A percentile compares a stretch with the other conserved stretches of the same genome.
These are phyloP conservation scores for Cataglyphis albicans DNA, from an alignment of 2,888 invertebrate species.

Conservation along the genomic window DNA sequence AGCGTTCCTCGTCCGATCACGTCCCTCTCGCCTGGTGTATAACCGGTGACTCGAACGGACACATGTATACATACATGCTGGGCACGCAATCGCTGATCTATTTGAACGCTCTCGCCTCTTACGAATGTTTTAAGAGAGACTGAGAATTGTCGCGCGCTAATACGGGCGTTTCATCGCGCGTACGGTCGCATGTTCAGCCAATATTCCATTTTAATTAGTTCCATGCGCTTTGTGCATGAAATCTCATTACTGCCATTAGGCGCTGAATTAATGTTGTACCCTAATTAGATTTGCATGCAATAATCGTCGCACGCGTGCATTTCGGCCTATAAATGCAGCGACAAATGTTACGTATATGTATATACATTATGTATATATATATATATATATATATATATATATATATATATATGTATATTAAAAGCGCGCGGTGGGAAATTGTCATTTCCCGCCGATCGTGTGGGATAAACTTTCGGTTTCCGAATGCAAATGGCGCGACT, in stretches of 20 bases:
- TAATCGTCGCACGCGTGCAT: slow-evolving; percentile 37
- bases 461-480: slow-evolving; percentile 1
- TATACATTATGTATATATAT: neutral
- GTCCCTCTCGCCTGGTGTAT: slow-evolving; percentile 25
- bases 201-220: slow-evolving; percentile 58
- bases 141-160: slow-evolving; percentile 40
- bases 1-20: slow-evolving; percentile 51
- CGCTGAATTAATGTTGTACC: slow-evolving; percentile 54
- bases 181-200: slow-evolving; percentile 47
- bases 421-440: slow-evolving; percentile 25
- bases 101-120: slow-evolving; percentile 19
- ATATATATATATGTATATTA: slow-evolving; percentile 3
- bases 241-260: slow-evolving; percentile 56
- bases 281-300: slow-evolving; percentile 57
- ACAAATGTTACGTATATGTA: slow-evolving; percentile 5
- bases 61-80: no score
- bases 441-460: slow-evolving; percentile 19
- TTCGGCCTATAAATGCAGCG: slow-evolving; percentile 35
- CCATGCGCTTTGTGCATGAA: slow-evolving; percentile 57
- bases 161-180: slow-evolving; percentile 36
- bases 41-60: slow-evolving; percentile 34
- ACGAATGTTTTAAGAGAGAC: slow-evolving; percentile 45
- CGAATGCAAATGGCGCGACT: neutral
- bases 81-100: neutral
- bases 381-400: neutral